Evolutionary conservation across 2,888 invertebrate species (phyloP).

Genomic region (Trichogramma dendrolimi): DNA sequence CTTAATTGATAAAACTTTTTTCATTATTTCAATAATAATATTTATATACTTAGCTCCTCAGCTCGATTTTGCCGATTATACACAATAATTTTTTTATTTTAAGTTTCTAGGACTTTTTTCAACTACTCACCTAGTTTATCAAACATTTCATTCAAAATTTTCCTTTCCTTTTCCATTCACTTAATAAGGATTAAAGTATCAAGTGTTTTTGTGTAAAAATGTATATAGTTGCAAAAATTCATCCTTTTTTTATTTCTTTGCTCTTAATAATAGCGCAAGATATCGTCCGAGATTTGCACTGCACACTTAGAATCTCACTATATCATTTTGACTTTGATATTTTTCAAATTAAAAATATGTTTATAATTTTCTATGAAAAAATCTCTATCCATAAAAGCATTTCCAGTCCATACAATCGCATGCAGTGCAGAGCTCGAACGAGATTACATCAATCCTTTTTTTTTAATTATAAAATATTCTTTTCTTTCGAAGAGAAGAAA

Average conservation of each 20-base stretch:
- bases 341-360: neutral
- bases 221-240: conserved; percentile 30
- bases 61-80: conserved; percentile 10
- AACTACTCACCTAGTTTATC: conserved; percentile 5
- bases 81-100: conserved; percentile 3
- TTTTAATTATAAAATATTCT: conserved; percentile 20
- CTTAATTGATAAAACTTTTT: conserved; percentile 17
- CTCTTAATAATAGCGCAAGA: too few relatives aligned
- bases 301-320: neutral
- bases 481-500: conserved; percentile 8
- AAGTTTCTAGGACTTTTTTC: conserved; percentile 15
- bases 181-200: conserved; percentile 28
- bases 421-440: conserved; percentile 16
- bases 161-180: conserved; percentile 13
- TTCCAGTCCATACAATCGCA: neutral
- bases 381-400: neutral
- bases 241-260: conserved; percentile 3
- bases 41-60: neutral
- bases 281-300: conserved; percentile 9
- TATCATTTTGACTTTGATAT: too few relatives aligned
- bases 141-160: conserved; percentile 6
- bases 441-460: conserved; percentile 1
- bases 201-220: conserved; percentile 30
- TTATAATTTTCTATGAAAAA: neutral
- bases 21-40: conserved; percentile 10